These are phyloP conservation scores for Lepus europaeus DNA, from an alignment of 2,113 vertebrate genomes.

Conservation along the genomic window DNA sequence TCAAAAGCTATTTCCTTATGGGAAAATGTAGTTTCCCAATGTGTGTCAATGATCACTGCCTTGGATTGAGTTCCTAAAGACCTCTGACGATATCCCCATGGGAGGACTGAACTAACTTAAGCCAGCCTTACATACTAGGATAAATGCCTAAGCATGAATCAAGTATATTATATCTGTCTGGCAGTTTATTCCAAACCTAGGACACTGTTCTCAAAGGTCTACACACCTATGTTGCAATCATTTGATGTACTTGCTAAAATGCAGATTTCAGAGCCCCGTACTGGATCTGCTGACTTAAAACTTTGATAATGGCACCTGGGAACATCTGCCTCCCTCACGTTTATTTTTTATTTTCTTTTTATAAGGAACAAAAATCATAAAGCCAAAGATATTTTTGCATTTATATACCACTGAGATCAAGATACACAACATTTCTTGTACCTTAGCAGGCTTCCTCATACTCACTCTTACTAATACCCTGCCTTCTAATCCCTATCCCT, in stretches of 20 bases:
- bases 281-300: neutral
- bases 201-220: neutral
- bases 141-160: neutral
- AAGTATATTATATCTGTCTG: neutral
- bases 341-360: neutral
- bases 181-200: neutral
- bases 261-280: neutral
- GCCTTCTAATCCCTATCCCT: neutral
- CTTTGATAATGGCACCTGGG: neutral
- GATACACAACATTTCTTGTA: neutral
- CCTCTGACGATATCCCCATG: neutral
- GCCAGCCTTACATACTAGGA: neutral
- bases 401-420: neutral
- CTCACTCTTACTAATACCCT: neutral
- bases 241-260: neutral
- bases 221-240: neutral
- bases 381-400: neutral
- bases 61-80: neutral
- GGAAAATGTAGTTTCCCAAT: neutral
- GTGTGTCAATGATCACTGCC: neutral
- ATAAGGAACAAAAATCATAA: neutral
- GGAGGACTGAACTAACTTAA: neutral
- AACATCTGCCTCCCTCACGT: neutral
- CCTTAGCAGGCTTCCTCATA: neutral
- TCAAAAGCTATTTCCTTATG: neutral